Percentiles rank a stretch among this genome's conserved stretches.
phyloP scores from a whole-genome alignment of 2,113 vertebrate genomes.

The Cebus imitator region DNA sequence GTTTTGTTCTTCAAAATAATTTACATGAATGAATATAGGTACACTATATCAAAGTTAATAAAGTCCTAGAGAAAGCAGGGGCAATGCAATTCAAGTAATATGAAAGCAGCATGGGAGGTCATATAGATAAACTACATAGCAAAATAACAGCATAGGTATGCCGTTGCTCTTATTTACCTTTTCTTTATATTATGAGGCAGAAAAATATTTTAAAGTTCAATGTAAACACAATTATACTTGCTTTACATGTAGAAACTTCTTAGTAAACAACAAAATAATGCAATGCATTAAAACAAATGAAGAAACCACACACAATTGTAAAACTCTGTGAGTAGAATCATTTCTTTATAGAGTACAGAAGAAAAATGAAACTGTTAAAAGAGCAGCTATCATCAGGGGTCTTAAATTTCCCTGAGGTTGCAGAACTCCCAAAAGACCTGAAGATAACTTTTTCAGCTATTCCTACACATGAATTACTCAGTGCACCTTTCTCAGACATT shows the following conservation, averaged over 20 bases:
- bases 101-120: neutral
- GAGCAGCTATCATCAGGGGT: neutral
- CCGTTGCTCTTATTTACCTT: neutral
- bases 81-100: neutral
- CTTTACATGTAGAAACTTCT: neutral
- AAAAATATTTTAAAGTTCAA: neutral
- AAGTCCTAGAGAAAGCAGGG: neutral
- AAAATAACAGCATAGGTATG: neutral
- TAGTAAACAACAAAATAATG: neutral
- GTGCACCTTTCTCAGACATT: neutral
- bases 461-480: neutral
- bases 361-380: neutral
- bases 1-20: neutral
- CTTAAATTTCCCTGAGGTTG: neutral
- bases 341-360: neutral
- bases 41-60: neutral
- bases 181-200: neutral
- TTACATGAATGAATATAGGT: neutral
- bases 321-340: neutral
- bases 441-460: neutral
- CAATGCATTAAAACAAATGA: neutral
- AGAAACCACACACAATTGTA: neutral
- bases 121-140: neutral
- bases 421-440: neutral
- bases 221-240: neutral